Percentiles rank a stretch among this genome's conserved stretches.
Evolutionary conservation across 2,797 vertebrate species (phyloP).

Genomic region (Lemur catta): DNA sequence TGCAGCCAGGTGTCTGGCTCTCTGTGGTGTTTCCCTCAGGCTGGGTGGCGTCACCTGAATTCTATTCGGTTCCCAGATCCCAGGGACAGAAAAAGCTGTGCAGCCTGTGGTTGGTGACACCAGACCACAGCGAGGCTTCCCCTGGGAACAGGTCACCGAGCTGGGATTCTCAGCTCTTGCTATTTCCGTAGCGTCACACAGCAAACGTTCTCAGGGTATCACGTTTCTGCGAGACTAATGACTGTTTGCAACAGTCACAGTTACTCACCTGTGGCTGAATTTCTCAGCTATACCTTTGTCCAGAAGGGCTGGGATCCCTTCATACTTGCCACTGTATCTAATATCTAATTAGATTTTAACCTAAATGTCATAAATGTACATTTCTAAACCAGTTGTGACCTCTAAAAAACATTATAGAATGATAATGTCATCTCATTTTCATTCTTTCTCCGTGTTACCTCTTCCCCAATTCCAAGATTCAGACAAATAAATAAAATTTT

Average conservation of each 20-base stretch:
- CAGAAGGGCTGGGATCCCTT: constrained; percentile 30
- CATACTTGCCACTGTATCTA: background rate
- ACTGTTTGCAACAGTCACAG: constrained; percentile 58
- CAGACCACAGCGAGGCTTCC: constrained; percentile 57
- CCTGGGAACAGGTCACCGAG: constrained; percentile 44
- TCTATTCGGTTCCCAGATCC: constrained; percentile 44
- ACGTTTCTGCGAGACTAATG: constrained; percentile 67
- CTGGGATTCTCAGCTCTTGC: constrained; percentile 60
- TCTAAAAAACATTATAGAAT: constrained; percentile 28
- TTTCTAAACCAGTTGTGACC: constrained; percentile 47
- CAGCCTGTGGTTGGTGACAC: constrained; percentile 23
- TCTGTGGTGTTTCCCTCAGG: constrained; percentile 11
- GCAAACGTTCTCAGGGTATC: constrained; percentile 55
- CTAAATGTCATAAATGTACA: constrained; percentile 46
- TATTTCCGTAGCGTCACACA: constrained; percentile 60
- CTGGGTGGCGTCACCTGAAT: constrained; percentile 43
- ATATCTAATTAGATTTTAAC: constrained; percentile 45
- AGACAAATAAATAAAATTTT: background rate
- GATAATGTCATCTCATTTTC: background rate
- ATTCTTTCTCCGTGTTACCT: background rate
- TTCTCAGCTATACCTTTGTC: constrained; percentile 5
- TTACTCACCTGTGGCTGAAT: constrained; percentile 50
- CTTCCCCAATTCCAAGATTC: background rate
- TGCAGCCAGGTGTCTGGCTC: background rate
- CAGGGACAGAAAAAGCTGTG: constrained; percentile 42